phyloP scores from a whole-genome alignment of 2,113 vertebrate genomes.

The Gadus chalcogrammus region DNA sequence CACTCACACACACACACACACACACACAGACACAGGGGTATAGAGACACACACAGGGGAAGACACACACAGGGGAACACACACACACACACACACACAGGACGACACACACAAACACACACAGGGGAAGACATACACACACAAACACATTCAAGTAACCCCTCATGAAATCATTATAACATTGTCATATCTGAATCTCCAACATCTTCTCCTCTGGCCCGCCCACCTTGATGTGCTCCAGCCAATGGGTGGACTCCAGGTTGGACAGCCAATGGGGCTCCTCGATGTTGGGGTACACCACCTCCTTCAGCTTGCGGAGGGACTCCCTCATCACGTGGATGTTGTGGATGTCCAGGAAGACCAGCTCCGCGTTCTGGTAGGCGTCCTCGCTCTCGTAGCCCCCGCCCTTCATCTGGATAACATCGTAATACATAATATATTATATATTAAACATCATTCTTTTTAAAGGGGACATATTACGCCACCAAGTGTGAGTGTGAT shows the following conservation, averaged over 20 bases:
- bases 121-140: no score
- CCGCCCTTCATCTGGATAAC: slow-evolving; percentile 89
- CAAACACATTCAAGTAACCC: no score
- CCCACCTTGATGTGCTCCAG: slow-evolving; percentile 96
- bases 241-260: slow-evolving; percentile 97
- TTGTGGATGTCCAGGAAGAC: slow-evolving; percentile 98
- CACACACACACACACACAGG: no score
- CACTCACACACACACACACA: no score
- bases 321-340: slow-evolving; percentile 98
- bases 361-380: slow-evolving; percentile 95
- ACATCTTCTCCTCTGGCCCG: background rate
- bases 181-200: background rate
- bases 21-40: no score
- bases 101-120: no score
- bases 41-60: no score
- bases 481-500: no score
- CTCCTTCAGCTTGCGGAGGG: slow-evolving; percentile 91
- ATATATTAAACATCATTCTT: no score
- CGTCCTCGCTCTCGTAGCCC: slow-evolving; percentile 95
- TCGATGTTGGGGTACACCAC: slow-evolving; percentile 94
- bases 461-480: no score
- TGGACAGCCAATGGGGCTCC: slow-evolving; percentile 95
- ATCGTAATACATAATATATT: background rate
- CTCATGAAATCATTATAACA: no score
- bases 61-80: no score